Base-by-base conservation (phyloP, 30 jellyfish, hydroid and myxozoan species). In the Turritopsis dohrnii region DNA sequence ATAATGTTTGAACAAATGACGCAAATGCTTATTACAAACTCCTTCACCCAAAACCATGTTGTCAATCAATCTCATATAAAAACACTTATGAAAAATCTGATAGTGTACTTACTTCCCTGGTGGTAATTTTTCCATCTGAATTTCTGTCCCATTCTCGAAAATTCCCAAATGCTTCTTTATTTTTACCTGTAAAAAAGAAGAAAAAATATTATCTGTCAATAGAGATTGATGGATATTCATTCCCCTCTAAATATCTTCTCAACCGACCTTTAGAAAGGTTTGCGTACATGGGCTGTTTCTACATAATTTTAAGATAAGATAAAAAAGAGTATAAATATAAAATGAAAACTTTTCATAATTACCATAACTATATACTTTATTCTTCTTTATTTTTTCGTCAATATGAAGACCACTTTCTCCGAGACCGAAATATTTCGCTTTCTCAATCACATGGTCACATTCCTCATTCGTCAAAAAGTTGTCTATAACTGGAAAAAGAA, bases 341-440 rank as follows among this genome's bases (percentile, higher is more conserved):
- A 41, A 41, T 41, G 13, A 41, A 41, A 41, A 41, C 13, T 41
- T 41, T 41, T 41, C 60, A 5, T 3, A 3, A 13, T 41, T 41
- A 94, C 99, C 99, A 53, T 94, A 94, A 5, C 89, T 75, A 53
- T 81, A 71, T 0, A 84, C 82, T 52, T 84, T 87, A 84, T 87
- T 83, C 86, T 72, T 87, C 71, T 27, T 88, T 1, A 96, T 29
- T 31, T 79, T 25, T 1, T 84, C 93, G 66, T 95, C 99, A 60
- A 95, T 85, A 65, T 95, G 99, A 41, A 95, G 90, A 0, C 92
- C 91, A 81, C 98, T 90, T 0, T 96, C 82, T 25, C 65, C 74
- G 82, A 95, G 66, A 0, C 99, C 99, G 30, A 74, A 75, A 8
- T 91, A 23, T 24, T 83, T 91, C 0, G 99, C 97, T 86, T 88